Evolutionary conservation across 2,888 invertebrate species (phyloP).

Genomic region (Alsophila aescularia): DNA sequence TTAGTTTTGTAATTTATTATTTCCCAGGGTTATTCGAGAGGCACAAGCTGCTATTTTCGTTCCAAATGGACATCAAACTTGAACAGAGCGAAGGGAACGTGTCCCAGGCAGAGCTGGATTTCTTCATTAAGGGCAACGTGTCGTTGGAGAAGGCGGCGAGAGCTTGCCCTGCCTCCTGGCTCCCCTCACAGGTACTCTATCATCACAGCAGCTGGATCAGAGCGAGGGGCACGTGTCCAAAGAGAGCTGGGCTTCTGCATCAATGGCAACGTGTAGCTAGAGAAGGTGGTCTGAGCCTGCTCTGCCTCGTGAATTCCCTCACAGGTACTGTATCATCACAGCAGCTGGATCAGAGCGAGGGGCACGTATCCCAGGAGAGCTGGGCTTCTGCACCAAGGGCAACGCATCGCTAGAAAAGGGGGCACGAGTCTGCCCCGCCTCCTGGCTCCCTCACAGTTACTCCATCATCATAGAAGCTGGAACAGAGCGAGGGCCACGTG

Average conservation of each 20-base stretch:
- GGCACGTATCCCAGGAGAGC: background rate
- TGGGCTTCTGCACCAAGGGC: conserved; percentile 91
- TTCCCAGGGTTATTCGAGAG: conserved; percentile 92
- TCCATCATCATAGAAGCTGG: conserved; percentile 83
- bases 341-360: background rate
- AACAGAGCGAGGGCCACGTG: conserved; percentile 87
- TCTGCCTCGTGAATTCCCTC: conserved; percentile 90
- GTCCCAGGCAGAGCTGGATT: conserved; percentile 90
- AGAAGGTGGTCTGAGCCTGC: conserved; percentile 87
- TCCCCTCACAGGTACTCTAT: conserved; percentile 79
- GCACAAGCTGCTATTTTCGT: conserved; percentile 95
- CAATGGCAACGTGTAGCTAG: conserved; percentile 92
- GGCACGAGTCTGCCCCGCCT: conserved; percentile 85
- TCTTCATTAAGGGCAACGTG: conserved; percentile 95
- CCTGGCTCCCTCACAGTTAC: conserved; percentile 87
- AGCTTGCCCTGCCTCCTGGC: conserved; percentile 89
- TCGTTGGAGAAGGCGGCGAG: conserved; percentile 89
- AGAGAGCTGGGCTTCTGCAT: conserved; percentile 86
- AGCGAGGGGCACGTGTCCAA: background rate
- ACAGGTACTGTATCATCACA: conserved; percentile 53
- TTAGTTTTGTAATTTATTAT: too few relatives aligned
- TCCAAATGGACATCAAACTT: conserved; percentile 94
- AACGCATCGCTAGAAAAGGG: conserved; percentile 91
- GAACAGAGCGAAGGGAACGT: conserved; percentile 88
- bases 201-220: background rate